These are phyloP conservation scores for Pycnomerus fuliginosus DNA, from an alignment of 2,888 invertebrate genomes.

Conservation along the genomic window DNA sequence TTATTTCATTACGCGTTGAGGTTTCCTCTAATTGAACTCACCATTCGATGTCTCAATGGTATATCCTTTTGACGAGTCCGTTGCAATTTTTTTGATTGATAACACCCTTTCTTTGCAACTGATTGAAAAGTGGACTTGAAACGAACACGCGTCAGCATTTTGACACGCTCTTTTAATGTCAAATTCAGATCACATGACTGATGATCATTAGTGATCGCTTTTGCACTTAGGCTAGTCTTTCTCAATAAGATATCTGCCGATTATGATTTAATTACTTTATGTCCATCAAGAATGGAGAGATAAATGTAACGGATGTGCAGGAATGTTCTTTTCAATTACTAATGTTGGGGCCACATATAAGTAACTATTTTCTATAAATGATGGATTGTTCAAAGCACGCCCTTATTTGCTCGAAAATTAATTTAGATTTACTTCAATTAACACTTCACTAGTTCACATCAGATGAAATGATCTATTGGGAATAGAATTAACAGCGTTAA, in stretches of 20 bases:
- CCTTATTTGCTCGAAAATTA: no score
- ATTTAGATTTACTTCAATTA: no score
- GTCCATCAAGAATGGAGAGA: neutral
- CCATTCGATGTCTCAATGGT: no score
- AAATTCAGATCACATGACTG: slow-evolving; percentile 6
- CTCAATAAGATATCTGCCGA: neutral
- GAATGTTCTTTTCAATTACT: neutral
- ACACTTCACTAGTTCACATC: no score
- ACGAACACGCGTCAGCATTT: slow-evolving; percentile 8
- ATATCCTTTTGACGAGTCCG: no score
- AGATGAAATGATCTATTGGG: no score
- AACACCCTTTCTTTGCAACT: no score
- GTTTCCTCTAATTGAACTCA: no score
- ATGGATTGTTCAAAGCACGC: neutral
- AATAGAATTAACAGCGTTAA: no score
- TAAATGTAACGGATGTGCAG: neutral
- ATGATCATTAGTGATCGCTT: slow-evolving; percentile 2
- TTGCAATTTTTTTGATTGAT: no score
- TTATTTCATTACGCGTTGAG: slow-evolving; percentile 25
- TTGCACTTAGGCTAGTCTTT: neutral
- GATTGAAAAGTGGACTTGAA: no score
- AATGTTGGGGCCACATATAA: neutral
- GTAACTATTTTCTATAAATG: neutral
- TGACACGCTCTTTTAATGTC: slow-evolving; percentile 8
- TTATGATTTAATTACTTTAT: no score